These are phyloP conservation scores for Calliphora vicina DNA, from an alignment of 1,140 invertebrate species.

Conservation along the genomic window DNA sequence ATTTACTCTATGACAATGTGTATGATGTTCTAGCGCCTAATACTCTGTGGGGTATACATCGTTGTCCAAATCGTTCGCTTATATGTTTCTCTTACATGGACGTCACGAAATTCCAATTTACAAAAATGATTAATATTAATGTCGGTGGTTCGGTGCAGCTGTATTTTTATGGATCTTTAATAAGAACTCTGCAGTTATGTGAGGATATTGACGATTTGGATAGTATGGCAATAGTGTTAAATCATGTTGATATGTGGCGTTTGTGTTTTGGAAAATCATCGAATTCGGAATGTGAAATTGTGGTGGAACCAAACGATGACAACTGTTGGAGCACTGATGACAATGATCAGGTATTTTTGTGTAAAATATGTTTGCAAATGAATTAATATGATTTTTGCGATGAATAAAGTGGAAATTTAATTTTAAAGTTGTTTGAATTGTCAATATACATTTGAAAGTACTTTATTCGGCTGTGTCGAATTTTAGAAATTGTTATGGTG, in stretches of 20 bases:
- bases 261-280: not conserved
- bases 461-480: no score
- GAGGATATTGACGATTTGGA: not conserved
- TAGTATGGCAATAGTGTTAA: not conserved
- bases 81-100: slow-evolving; percentile 38
- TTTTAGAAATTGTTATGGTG: no score
- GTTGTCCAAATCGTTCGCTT: slow-evolving; percentile 28
- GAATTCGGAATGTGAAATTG: not conserved
- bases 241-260: not conserved
- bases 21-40: slow-evolving; percentile 41
- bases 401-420: no score
- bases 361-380: not conserved
- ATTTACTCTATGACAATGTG: slow-evolving; percentile 40
- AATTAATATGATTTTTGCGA: not conserved
- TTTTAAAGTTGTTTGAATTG: no score
- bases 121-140: slow-evolving; percentile 20
- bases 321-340: not conserved
- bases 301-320: not conserved
- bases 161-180: not conserved
- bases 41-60: slow-evolving; percentile 42
- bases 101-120: slow-evolving; percentile 7
- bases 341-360: not conserved
- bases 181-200: not conserved
- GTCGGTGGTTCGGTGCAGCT: not conserved
- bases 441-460: no score